Evolutionary conservation across 30 jellyfish, hydroid and myxozoan genomes (phyloP).

Genomic region (Chrysaora quinquecirrha): DNA sequence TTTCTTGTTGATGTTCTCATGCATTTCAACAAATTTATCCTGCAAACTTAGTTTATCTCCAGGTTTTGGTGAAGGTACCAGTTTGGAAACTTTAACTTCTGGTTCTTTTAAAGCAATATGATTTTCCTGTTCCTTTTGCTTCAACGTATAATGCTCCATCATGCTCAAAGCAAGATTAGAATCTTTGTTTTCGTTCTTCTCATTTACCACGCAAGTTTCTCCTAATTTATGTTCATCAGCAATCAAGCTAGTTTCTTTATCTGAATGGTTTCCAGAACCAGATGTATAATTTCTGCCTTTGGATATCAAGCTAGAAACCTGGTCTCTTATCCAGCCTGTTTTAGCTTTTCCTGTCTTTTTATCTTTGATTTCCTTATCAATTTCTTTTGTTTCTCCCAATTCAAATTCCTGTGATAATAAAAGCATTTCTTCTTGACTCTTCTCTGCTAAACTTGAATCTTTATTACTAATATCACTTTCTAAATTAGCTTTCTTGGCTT

Average conservation of each 20-base stretch:
- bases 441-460: not conserved
- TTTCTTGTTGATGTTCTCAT: slow-evolving; percentile 44
- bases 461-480: not conserved
- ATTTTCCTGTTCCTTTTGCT: slow-evolving; percentile 15
- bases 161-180: slow-evolving; percentile 27
- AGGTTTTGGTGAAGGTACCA: slow-evolving; percentile 4
- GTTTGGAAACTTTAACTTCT: not conserved
- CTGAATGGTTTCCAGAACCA: slow-evolving; percentile 5
- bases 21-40: slow-evolving; percentile 50
- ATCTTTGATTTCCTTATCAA: slow-evolving; percentile 28
- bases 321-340: slow-evolving; percentile 88
- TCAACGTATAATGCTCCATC: slow-evolving; percentile 64
- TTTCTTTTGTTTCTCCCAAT: slow-evolving; percentile 30
- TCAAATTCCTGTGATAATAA: not conserved
- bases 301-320: slow-evolving; percentile 74
- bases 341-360: slow-evolving; percentile 26
- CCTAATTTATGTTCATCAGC: not conserved
- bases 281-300: slow-evolving; percentile 66
- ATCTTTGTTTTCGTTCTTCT: slow-evolving; percentile 1
- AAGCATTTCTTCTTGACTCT: not conserved
- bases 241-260: slow-evolving; percentile 1
- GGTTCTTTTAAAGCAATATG: not conserved
- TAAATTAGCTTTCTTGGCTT: not conserved
- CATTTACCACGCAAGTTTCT: not conserved
- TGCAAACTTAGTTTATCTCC: not conserved